Base-by-base conservation (phyloP, 1,140 invertebrate genomes). In the Cephus cinctus region DNA sequence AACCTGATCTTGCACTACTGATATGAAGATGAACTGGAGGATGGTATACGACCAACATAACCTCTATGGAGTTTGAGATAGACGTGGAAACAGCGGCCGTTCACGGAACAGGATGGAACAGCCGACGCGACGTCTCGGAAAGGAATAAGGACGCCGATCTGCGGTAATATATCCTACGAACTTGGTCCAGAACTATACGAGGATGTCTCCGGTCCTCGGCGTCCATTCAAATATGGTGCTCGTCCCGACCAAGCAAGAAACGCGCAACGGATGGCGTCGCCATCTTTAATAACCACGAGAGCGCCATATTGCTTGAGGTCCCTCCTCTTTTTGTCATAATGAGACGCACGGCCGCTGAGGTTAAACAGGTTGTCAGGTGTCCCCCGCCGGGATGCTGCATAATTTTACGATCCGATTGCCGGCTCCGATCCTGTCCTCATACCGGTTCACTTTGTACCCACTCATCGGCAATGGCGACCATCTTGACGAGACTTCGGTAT, bases 211-310 rank as follows among this genome's bases (percentile, higher is more conserved):
- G 44, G 41, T 43, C 18, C 43, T 43, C 27, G 35, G 35, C 14
- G 35, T 52, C 43, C 56, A 69, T 71, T 73, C 61, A 70, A 67
- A 72, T 65, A 69, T 67, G 63, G 62, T 58, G 52, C 41, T 51
- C 15, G 23, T n/a, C 21, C 46, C 20, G 53, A 45, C 43, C 54
- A 30, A 25, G 32, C 52, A 53, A 54, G 54, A 54, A 56, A 25
- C 46, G 23, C 39, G 34, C 23, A 41, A 46, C 43, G 22, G 46
- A 36, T 47, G 27, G 16, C 48, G 43, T 49, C 56, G 66, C 69
- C 67, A 74, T 73, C 64, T 71, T 74, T 74, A 72, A 74, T 73
- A 73, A 73, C 59, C 61, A 56, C 41, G 53, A 52, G 56, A 46
- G 50, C 65, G 61, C 63, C 63, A 67, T 67, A 67, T 59, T 71